Conservation (phyloP, 1,140 invertebrate genomes). For the Sarcophaga bullata region DNA sequence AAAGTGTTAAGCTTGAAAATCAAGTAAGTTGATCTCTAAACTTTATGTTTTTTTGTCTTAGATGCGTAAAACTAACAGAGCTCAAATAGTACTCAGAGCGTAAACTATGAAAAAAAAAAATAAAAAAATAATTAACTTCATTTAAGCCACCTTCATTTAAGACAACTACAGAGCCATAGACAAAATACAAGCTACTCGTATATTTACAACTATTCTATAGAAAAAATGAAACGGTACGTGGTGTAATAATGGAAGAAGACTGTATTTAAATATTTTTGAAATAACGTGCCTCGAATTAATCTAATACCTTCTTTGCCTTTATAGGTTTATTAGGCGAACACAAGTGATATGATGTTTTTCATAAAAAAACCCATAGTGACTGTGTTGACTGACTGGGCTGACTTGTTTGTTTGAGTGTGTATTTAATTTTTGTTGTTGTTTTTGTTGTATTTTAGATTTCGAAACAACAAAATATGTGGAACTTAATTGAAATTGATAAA, state of each 20-base stretch:
- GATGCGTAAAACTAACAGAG: slow-evolving; percentile 2
- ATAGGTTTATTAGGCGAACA: not conserved
- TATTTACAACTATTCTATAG: not conserved
- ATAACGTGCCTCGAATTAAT: slow-evolving; percentile 3
- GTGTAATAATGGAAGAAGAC: not conserved
- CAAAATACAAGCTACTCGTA: too few relatives aligned
- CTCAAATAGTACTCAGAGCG: slow-evolving; percentile 1
- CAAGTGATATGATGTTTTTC: not conserved
- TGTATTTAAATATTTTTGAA: not conserved
- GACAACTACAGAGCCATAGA: not conserved
- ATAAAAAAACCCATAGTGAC: too few relatives aligned
- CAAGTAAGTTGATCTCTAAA: too few relatives aligned
- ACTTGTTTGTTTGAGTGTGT: too few relatives aligned
- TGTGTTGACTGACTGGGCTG: too few relatives aligned
- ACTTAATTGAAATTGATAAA: too few relatives aligned
- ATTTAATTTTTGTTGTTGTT: too few relatives aligned
- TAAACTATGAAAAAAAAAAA: not conserved
- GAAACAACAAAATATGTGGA: too few relatives aligned
- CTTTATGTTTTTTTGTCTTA: not conserved
- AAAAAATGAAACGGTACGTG: slow-evolving; percentile 11
- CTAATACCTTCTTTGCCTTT: not conserved
- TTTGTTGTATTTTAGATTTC: too few relatives aligned
- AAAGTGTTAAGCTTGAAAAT: too few relatives aligned
- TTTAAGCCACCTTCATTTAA: not conserved
- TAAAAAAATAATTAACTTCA: slow-evolving; percentile 11